Evolutionary conservation across 2,113 vertebrate genomes (phyloP), one percentile per base, ranked within the genome.

Genomic region (Microtus ochrogaster): DNA sequence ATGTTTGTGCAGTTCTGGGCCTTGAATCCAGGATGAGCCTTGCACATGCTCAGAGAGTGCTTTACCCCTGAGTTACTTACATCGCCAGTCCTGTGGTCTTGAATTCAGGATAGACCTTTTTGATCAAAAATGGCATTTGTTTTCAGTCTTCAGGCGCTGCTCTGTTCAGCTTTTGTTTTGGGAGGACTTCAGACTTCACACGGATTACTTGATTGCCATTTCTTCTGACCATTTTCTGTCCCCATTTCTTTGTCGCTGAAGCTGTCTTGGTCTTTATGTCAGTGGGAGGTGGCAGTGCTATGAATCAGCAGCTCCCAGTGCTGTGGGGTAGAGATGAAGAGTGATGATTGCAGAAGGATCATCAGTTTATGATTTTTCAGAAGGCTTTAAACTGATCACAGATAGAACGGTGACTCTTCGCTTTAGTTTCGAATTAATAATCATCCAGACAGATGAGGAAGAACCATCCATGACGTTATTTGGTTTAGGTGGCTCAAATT

Each of bases 301-400:
- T 28, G 49, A 92, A 97, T 97, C 95, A 92, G 52, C 85, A 52
- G 17, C 90, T 95, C 93, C 74, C 33, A 44, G 14, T 96, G 93
- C 98, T 98, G 98, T 95, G 95, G 91, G 95, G 92, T 92, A 92
- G 91, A 98, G 98, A 98, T 98, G 97, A 79, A 74, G 89, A 92
- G 58, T 9, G 58, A 91, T 94, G 92, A 70, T 96, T 98, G 97
- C 95, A 96, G 95, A 98, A 83, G 24, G 0, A 85, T 91, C 61
- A 1, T 74, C 90, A 70, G 41, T 93, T 98, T 97, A 97, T 79
- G 86, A 91, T 52, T 91, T 97, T 93, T 58, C 91, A 88, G 68
- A 95, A 87, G 98, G 84, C 92, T 81, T 81, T 94, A 52, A 84
- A 55, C 68, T 65, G 95, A 73, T 95, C 17, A 30, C 55, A 95